Conservation (phyloP, 2,888 invertebrate species). For the Athalia cordata region DNA sequence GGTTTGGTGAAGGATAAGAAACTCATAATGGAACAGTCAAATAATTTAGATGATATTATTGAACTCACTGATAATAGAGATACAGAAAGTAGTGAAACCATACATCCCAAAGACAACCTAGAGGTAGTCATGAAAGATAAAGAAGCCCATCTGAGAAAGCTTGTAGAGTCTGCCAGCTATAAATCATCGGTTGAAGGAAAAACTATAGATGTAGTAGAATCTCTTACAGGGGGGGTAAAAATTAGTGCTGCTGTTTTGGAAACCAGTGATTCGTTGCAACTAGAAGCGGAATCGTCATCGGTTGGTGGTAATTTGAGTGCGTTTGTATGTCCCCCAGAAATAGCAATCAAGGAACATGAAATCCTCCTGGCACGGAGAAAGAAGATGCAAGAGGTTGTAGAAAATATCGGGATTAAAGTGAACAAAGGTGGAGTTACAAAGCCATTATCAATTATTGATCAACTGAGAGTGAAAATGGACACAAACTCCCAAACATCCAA, state of each 20-base stretch:
- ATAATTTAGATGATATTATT: slow-evolving; percentile 31
- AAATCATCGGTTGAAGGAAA: slow-evolving; percentile 43
- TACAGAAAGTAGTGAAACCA: slow-evolving; percentile 5
- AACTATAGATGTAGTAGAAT: slow-evolving; percentile 18
- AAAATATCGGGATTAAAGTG: slow-evolving; percentile 64
- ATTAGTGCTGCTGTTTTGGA: neutral
- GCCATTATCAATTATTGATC: slow-evolving; percentile 66
- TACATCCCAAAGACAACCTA: slow-evolving; percentile 38
- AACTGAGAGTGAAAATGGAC: slow-evolving; percentile 68
- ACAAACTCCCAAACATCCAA: slow-evolving; percentile 48
- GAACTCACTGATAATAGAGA: slow-evolving; percentile 41
- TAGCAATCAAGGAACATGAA: slow-evolving; percentile 73
- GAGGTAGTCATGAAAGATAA: neutral
- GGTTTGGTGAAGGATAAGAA: neutral
- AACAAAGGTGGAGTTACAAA: slow-evolving; percentile 63
- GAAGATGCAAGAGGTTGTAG: slow-evolving; percentile 74
- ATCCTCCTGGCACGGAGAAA: slow-evolving; percentile 74
- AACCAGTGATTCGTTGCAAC: neutral
- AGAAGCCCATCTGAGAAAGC: slow-evolving; percentile 36
- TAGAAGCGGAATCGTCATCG: slow-evolving; percentile 12
- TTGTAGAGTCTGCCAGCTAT: slow-evolving; percentile 9
- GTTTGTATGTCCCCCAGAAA: slow-evolving; percentile 70
- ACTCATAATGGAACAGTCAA: neutral
- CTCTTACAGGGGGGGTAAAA: neutral
- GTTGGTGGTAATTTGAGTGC: slow-evolving; percentile 63